A percentile compares a stretch with the other conserved stretches of the same genome.
Conservation (phyloP, 64 coral and sea anemone genomes). For the Porites lutea region DNA sequence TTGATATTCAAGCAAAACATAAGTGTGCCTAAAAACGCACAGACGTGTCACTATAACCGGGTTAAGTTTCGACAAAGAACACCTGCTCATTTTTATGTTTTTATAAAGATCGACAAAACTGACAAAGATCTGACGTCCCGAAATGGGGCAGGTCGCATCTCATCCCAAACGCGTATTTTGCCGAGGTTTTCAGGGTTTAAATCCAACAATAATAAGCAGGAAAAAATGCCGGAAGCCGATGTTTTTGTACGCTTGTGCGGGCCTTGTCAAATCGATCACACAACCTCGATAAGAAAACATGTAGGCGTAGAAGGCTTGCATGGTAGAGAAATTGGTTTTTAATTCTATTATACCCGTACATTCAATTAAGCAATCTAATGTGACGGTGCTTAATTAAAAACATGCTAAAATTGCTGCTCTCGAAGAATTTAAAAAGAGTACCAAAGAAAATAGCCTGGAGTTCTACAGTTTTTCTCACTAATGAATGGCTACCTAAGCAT, state of each 20-base stretch:
- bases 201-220: background rate
- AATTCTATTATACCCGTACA: too few species aligned
- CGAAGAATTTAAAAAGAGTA: too few species aligned
- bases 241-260: background rate
- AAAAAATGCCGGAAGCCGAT: conserved; percentile 10
- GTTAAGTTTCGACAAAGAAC: conserved; percentile 31
- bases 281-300: background rate
- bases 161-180: background rate
- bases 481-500: too few species aligned
- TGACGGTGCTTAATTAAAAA: too few species aligned
- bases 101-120: background rate
- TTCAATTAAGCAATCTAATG: too few species aligned
- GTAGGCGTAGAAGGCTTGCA: background rate
- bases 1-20: conserved; percentile 29
- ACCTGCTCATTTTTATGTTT: conserved; percentile 2
- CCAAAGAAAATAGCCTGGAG: too few species aligned
- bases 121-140: background rate
- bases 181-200: background rate
- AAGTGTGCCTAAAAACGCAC: conserved; percentile 10
- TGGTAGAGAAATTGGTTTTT: too few species aligned
- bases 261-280: background rate
- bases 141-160: background rate
- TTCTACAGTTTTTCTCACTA: too few species aligned
- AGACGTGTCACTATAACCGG: conserved; percentile 18
- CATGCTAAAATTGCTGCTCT: too few species aligned